Evolutionary conservation across 2,113 vertebrate genomes (phyloP), one percentile per base, ranked within the genome.

Genomic region (Fulica atra): DNA sequence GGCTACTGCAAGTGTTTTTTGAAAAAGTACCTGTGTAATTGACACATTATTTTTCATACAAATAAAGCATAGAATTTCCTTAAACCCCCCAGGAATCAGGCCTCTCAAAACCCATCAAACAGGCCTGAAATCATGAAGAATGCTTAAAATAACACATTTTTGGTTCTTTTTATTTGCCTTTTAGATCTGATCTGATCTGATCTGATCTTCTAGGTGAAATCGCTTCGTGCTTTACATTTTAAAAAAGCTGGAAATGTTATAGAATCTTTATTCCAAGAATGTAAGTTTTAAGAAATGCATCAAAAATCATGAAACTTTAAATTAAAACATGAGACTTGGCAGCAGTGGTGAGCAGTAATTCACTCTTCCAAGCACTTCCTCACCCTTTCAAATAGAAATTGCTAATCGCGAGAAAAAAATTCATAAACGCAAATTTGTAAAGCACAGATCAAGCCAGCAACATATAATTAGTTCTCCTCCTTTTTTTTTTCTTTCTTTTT

Each of bases 271-370:
- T 89, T 97, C 86, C 94, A 92, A 95, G 89, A 89, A 78, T 97
- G 65, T 91, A 93, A 95, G 51, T 92, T 95, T 74, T 81, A 89
- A 74, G 69, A 92, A 97, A 96, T 89, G 93, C 91, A 93, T 92
- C 86, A 86, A 83, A 93, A 96, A 97, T 91, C 91, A 81, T 79
- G 57, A 87, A 94, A 92, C 53, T 97, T 93, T 66, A 96, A 97
- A 97, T 95, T 96, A 86, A 96, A 97, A 95, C 86, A 96, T 93
- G 86, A 96, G 77, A 91, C 48, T 97, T 97, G 96, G 96, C 96
- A 95, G 89, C 51, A 86, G 61, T 16, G 40, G 91, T 84, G 86
- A 96, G 81, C 73, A 89, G 93, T 42, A 97, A 95, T 86, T 95
- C 93, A 53, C 60, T 96, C 91, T 97, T 97, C 93, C 94, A 95